Conservation (phyloP, 2,888 invertebrate species). For the Drosophila cracens region DNA sequence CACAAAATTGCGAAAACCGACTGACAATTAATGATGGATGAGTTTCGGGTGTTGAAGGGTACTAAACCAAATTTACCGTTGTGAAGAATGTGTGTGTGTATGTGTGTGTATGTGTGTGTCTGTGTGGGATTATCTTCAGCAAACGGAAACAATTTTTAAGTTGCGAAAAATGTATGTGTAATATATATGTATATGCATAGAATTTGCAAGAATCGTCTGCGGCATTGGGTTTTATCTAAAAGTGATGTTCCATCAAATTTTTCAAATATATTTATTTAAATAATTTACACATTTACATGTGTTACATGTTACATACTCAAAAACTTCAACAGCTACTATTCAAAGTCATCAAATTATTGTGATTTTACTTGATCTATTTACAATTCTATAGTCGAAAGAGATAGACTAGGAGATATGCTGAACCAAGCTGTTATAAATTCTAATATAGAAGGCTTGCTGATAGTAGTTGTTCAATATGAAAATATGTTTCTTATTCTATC, state of each 20-base stretch:
- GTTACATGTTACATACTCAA: neutral
- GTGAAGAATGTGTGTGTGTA: slow-evolving; percentile 5
- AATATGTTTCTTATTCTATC: neutral
- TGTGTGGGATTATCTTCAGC: slow-evolving; percentile 26
- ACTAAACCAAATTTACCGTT: slow-evolving; percentile 45
- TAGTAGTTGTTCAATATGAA: neutral
- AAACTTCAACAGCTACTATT: neutral
- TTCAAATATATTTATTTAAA: neutral
- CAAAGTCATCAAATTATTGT: neutral
- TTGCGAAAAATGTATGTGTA: slow-evolving; percentile 3
- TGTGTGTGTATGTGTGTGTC: neutral
- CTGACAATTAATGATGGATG: slow-evolving; percentile 81
- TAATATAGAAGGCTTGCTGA: neutral
- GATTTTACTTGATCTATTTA: neutral
- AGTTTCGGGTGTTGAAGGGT: slow-evolving; percentile 53
- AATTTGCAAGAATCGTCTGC: neutral
- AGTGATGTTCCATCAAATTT: neutral
- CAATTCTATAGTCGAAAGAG: neutral
- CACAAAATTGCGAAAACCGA: slow-evolving; percentile 29
- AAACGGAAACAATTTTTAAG: slow-evolving; percentile 14
- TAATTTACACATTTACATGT: neutral
- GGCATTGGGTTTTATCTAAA: neutral
- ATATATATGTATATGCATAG: neutral
- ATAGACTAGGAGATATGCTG: neutral
- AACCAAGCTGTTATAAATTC: neutral